phyloP scores from a whole-genome alignment of 1,140 invertebrate species.

The Anagrus nilaparvatae region DNA sequence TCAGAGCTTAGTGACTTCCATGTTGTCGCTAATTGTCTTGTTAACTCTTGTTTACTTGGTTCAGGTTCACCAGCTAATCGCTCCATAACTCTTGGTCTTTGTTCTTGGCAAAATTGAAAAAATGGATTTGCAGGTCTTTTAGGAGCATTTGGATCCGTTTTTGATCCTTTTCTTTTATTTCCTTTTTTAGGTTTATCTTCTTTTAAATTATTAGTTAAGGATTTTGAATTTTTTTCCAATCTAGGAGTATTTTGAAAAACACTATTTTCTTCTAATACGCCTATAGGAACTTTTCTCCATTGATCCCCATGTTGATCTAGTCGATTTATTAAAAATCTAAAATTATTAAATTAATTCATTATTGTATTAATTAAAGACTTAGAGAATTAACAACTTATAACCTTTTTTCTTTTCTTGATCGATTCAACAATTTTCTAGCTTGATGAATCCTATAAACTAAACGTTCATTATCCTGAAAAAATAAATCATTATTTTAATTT shows the following conservation, averaged over 20 bases:
- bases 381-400: constrained; percentile 33
- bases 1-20: constrained; percentile 60
- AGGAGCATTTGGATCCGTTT: constrained; percentile 62
- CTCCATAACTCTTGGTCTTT: constrained; percentile 60
- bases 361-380: constrained; percentile 17
- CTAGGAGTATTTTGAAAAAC: constrained; percentile 32
- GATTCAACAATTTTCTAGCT: constrained; percentile 37
- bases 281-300: constrained; percentile 41
- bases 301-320: constrained; percentile 40
- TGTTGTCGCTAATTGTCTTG: constrained; percentile 58
- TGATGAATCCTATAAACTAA: constrained; percentile 40
- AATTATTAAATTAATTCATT: constrained; percentile 10
- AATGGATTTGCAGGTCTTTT: constrained; percentile 71
- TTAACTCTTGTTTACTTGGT: constrained; percentile 63
- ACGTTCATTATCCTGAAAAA: constrained; percentile 40
- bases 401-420: constrained; percentile 41
- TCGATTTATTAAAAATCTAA: constrained; percentile 39
- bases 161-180: constrained; percentile 37
- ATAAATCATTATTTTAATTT: constrained; percentile 11
- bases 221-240: constrained; percentile 31
- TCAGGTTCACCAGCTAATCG: constrained; percentile 55
- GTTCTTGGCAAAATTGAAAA: constrained; percentile 72
- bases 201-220: constrained; percentile 24
- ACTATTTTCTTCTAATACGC: constrained; percentile 39
- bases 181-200: constrained; percentile 39